Base-by-base conservation (phyloP, 2,113 vertebrate genomes). In the Catharus fuscescens region DNA sequence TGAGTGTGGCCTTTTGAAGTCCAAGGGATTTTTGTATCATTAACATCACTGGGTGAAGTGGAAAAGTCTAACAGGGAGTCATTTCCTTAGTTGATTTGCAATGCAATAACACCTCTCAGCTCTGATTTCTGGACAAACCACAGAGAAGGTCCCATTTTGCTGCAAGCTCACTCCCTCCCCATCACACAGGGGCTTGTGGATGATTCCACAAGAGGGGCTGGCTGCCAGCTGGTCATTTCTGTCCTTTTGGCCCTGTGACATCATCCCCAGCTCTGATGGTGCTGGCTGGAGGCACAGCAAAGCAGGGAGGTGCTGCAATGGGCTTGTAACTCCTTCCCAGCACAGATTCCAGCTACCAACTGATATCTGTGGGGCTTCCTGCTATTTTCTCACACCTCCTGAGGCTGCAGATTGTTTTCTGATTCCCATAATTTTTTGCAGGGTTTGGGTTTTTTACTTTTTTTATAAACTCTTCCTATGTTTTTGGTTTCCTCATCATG, bases 211-310 rank as follows among this genome's bases (percentile, higher is more conserved):
- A 6, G 59, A 26, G 52, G 16, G 9, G n/a, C 13, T 72, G 57
- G 53, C 80, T 69, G 67, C 32, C 4, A 4, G 14, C 20, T 40
- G 42, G 47, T 5, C 10, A 3, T 23, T 67, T 6, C 0, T 26
- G 31, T 45, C 34, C 54, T 86, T 47, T 40, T 52, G 59, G 44
- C 62, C 12, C 23, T 5, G 53, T 2, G 12, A 17, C 31, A 5
- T 4, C 0, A 0, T 21, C 44, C 23, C 50, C 12, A 32, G 77
- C 18, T 10, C 40, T 61, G 62, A 2, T 34, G n/a, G 5, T 12
- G 32, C 47, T 56, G 69, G 18, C 45, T 70, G 74, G 25, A 31
- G 61, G 45, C 73, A 31, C 18, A 8, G 61, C 31, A 26, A 6
- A 24, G 62, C 74, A 34, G 54, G n/a, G 60, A 24, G 21, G 9